Conservation (phyloP, 1,140 invertebrate species). For the Procambarus virginalis region DNA sequence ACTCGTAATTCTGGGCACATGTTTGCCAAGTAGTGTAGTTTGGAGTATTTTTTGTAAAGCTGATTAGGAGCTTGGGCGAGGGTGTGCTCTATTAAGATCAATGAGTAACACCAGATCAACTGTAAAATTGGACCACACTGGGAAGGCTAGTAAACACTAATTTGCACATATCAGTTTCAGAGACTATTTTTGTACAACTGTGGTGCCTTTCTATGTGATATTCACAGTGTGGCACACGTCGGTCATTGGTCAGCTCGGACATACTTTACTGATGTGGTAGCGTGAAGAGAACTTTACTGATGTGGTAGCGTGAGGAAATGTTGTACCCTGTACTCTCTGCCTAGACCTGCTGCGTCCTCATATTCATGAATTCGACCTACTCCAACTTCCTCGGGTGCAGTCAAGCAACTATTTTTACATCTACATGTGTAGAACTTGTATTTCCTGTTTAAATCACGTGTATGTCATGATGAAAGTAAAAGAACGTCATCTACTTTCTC, state of each 20-base stretch:
- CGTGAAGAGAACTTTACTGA: constrained; percentile 54
- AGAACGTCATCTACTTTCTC: constrained; percentile 63
- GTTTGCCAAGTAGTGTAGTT: constrained; percentile 62
- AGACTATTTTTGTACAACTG: constrained; percentile 71
- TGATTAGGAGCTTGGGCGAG: constrained; percentile 63
- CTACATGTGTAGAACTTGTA: constrained; percentile 70
- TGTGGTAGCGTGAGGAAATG: constrained; percentile 60
- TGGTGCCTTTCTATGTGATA: constrained; percentile 71
- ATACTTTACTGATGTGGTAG: constrained; percentile 62
- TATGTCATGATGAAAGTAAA: constrained; percentile 67
- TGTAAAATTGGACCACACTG: constrained; percentile 66
- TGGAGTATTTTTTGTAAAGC: constrained; percentile 62
- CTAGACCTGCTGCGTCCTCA: constrained; percentile 54
- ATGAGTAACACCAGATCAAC: constrained; percentile 50
- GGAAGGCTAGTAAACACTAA: constrained; percentile 68
- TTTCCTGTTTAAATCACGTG: constrained; percentile 67
- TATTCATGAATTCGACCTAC: constrained; percentile 61
- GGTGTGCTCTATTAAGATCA: constrained; percentile 58
- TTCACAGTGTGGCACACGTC: constrained; percentile 70
- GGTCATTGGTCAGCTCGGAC: constrained; percentile 66
- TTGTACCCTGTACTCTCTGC: constrained; percentile 65
- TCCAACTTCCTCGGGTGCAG: constrained; percentile 70
- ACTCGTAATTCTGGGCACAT: constrained; percentile 48
- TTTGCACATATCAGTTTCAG: constrained; percentile 71
- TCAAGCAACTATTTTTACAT: constrained; percentile 70